Base-by-base conservation (phyloP, 2,113 vertebrate species). In the Epinephelus fuscoguttatus region DNA sequence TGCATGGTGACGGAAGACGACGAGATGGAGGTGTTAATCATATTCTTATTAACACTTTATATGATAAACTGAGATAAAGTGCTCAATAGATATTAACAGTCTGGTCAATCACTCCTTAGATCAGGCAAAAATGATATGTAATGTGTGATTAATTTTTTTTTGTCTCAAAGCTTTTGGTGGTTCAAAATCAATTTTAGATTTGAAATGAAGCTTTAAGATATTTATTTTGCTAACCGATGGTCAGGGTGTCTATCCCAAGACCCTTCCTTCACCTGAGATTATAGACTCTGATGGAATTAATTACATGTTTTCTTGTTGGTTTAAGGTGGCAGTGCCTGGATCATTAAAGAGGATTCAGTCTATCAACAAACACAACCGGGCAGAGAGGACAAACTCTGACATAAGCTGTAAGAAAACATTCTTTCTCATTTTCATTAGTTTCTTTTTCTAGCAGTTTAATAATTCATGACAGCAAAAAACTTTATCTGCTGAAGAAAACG, bases 291-390 rank as follows among this genome's bases (percentile, higher is more conserved):
- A 66, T 1, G 1, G 7, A 18, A 19, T 55, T 13, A 50, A 14
- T 40, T 8, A 1, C 11, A 1, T 62, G 47, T 68, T 60, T 17
- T 53, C n/a, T 72, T 68, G 9, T 61, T 69, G 33, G 19, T 85
- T 78, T 21, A 21, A 91, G 90, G 89, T 96, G 93, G 56, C 63
- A 0, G 88, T 94, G 1, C 93, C 95, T 2, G 92, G 93, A 1
- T 92, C 96, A 33, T 90, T 97, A 3, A 95, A 92, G 71, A 93
- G 97, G 77, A 98, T 98, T 81, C 95, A 94, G 72, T 98, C 97
- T 0, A 96, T 97, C 23, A 97, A 97, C 90, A 94, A 95, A 85
- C 94, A 96, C 92, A 95, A 93, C 72, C 92, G 89, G 2, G 95
- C 96, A 7, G 94, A 94, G 70, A 90, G 96, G 76, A 96, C 96